Conservation (phyloP, 64 coral and sea anemone species). For the Montipora cactus region DNA sequence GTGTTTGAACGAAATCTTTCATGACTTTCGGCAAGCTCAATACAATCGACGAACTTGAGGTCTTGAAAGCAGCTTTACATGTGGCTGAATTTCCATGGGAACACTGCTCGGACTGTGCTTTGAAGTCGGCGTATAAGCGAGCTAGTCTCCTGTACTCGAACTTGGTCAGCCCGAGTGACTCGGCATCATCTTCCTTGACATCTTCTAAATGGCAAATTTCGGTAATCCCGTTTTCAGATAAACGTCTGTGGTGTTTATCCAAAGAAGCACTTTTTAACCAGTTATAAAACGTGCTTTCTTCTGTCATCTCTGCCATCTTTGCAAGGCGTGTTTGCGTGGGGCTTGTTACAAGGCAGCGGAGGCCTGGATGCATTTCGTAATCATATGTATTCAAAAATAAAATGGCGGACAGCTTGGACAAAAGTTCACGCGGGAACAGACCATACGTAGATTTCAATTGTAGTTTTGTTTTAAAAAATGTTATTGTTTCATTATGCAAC, state of each 20-base stretch:
- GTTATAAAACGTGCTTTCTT: slow-evolving; percentile 15
- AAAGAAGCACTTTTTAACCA: slow-evolving; percentile 19
- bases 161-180: slow-evolving; percentile 21
- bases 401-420: slow-evolving; percentile 12
- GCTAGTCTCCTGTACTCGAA: slow-evolving; percentile 3
- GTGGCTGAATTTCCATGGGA: background rate
- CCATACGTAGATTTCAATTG: slow-evolving; percentile 34
- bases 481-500: slow-evolving; percentile 49
- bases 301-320: slow-evolving; percentile 6
- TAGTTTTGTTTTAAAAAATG: slow-evolving; percentile 30
- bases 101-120: slow-evolving; percentile 7
- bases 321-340: background rate
- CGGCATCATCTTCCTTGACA: slow-evolving; percentile 34
- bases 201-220: slow-evolving; percentile 41
- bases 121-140: slow-evolving; percentile 14
- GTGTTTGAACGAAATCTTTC: slow-evolving; percentile 24
- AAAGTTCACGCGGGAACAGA: slow-evolving; percentile 17
- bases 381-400: slow-evolving; percentile 26
- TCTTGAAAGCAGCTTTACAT: slow-evolving; percentile 18
- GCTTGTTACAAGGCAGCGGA: background rate
- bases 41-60: background rate
- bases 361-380: slow-evolving; percentile 4
- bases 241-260: slow-evolving; percentile 28
- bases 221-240: slow-evolving; percentile 10
- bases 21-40: background rate